phyloP scores from a whole-genome alignment of 2,113 vertebrate genomes.

The Capricornis sumatraensis region DNA sequence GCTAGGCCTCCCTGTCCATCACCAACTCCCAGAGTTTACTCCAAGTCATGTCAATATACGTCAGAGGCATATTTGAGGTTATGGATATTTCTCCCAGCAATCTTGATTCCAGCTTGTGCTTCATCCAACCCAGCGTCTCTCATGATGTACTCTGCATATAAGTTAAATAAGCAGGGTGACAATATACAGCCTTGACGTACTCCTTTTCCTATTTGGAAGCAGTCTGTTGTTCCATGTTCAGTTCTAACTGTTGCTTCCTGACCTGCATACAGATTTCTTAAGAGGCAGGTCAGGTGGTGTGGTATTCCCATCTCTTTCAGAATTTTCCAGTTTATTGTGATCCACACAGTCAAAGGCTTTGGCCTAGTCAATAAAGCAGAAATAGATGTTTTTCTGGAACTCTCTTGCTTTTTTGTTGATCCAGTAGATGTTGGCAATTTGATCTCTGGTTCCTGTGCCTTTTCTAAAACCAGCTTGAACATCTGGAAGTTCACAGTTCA shows the following conservation, averaged over 20 bases:
- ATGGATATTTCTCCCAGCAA: background rate
- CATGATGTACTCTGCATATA: background rate
- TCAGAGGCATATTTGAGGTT: background rate
- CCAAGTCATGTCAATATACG: background rate
- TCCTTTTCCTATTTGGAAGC: too few species aligned
- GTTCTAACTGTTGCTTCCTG: too few species aligned
- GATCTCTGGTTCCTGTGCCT: too few species aligned
- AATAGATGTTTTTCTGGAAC: background rate
- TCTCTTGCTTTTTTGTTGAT: too few species aligned
- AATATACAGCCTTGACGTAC: background rate
- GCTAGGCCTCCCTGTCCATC: background rate
- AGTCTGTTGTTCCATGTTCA: too few species aligned
- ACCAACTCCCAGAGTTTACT: background rate
- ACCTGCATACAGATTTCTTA: too few species aligned
- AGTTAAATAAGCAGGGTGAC: background rate
- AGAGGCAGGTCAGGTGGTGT: too few species aligned
- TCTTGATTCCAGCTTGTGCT: background rate
- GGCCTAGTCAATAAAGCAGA: background rate
- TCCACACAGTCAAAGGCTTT: background rate
- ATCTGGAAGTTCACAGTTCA: too few species aligned
- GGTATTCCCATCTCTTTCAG: too few species aligned
- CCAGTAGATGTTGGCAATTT: too few species aligned
- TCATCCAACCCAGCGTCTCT: background rate
- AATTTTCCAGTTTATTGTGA: too few species aligned
- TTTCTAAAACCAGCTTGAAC: too few species aligned